Evolutionary conservation across 2,888 invertebrate species (phyloP), one percentile per base, ranked within the genome.

Genomic region (Ariolimax columbianus): DNA sequence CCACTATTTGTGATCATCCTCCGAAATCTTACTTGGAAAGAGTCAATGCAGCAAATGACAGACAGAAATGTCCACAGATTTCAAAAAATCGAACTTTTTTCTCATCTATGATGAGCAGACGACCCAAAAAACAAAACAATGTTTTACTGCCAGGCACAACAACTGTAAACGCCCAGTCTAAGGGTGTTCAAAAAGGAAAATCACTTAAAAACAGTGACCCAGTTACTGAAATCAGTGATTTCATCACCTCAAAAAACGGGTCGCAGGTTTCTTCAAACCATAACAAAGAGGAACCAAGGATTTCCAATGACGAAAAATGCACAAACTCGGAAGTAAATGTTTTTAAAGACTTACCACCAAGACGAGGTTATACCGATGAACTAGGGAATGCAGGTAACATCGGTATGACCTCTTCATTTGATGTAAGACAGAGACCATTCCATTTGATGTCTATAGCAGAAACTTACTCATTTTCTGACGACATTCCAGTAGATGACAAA

Each of bases 21-120:
- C 75, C 75, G 23, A 51, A 33, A 75, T 75, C 51, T 51, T 75
- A 51, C 23, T 33, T 75, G 51, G 33, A 75, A 23, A 75, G 51
- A 30, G 30, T 7, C 51, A 51, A 33, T 19, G 36, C 51, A 0
- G 75, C 30, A 19, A 75, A 23, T 33, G 75, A 23, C 17, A n/a
- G 33, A 33, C 14, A 47, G 19, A 51, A 51, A 23, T 43, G 19
- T 33, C 51, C 51, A 26, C 47, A 75, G 33, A 26, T 43, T 2
- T 30, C 33, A 23, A 75, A 36, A 43, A 47, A 51, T 19, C 75
- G 36, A 47, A 23, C 30, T 14, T 33, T 17, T 30, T 75, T 26
- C 38, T 40, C 40, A 26, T 72, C 51, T 17, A 23, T 51, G 2
- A 51, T 33, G 9, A 51, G 30, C 36, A 51, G 36, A 33, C 51